Evolutionary conservation across 2,888 invertebrate species (phyloP), one percentile per base, ranked within the genome.

Genomic region (Patella ulyssiponensis): DNA sequence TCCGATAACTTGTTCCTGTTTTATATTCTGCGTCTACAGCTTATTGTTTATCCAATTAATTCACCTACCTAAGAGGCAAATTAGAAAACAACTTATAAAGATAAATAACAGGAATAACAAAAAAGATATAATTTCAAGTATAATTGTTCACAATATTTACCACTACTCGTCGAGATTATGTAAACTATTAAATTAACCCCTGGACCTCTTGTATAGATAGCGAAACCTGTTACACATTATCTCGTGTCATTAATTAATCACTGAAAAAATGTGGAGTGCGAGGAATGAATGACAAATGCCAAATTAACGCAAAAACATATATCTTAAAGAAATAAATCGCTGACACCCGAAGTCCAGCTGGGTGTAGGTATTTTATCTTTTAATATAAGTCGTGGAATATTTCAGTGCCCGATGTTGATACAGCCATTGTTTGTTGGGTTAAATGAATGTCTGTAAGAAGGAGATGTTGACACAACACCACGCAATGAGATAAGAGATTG

Each of bases 331-430:
- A 64, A 64, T 64, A 20, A 64, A 64, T 64, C 20, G 64, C 64
- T 64, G 64, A 64, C 64, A 64, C 64, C 64, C 23, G 23, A 64
- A 64, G 64, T 64, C 64, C 64, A 64, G 64, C 64, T 64, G 64
- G 20, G 64, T 23, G 20, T 64, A 23, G 20, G 20, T 11, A 64
- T 23, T 64, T 64, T 64, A 64, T 64, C 64, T 64, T 23, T 23
- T 20, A 64, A 64, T 44, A 44, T 44, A 44, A 44, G 44, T 44
- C 44, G 5, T 44, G 44, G 44, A 64, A 64, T 64, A 64, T 64
- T 20, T 64, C 11, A 64, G 23, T 64, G 23, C 64, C 64, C 12
- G 9, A 23, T 12, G 64, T 64, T 23, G 64, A 64, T 64, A 64
- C 3, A 23, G 14, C 64, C 20, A 64, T 64, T 64, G 64, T 64